Evolutionary conservation across 2,113 vertebrate species (phyloP).

Genomic region (Columbina picui): DNA sequence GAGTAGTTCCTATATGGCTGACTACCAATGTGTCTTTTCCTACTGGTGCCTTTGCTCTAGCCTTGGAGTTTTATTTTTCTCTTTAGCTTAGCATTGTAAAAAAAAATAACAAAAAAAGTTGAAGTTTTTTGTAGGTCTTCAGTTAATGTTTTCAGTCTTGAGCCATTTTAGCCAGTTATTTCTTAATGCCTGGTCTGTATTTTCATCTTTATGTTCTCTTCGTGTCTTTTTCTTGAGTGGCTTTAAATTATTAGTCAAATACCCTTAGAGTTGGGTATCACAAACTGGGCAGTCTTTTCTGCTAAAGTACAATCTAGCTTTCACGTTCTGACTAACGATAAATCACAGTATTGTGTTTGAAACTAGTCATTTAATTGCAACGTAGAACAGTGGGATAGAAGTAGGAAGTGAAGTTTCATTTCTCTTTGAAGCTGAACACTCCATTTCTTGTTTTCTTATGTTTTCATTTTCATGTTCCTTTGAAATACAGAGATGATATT

Average conservation of each 20-base stretch:
- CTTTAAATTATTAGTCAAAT: background rate
- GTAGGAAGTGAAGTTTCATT: constrained; percentile 31
- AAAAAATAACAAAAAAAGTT: background rate
- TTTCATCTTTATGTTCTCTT: background rate
- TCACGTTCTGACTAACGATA: background rate
- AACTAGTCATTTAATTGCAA: background rate
- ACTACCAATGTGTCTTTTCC: background rate
- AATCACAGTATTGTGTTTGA: background rate
- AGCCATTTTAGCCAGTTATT: background rate
- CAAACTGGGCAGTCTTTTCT: background rate
- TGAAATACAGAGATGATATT: constrained; percentile 62
- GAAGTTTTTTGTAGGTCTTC: background rate
- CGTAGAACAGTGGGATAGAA: background rate
- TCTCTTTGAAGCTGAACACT: constrained; percentile 43
- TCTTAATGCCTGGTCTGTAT: background rate
- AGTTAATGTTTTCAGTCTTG: background rate
- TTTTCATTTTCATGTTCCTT: constrained; percentile 56
- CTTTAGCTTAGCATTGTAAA: background rate
- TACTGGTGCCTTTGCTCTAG: background rate
- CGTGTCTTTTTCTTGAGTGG: background rate
- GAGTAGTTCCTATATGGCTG: background rate
- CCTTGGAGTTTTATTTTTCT: background rate
- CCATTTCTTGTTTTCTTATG: constrained; percentile 40
- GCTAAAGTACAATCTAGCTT: background rate
- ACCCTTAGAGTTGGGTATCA: background rate